A percentile compares a stretch with the other conserved stretches of the same genome.
Conservation (phyloP, 2,888 invertebrate species). For the Anthoptus insignis region DNA sequence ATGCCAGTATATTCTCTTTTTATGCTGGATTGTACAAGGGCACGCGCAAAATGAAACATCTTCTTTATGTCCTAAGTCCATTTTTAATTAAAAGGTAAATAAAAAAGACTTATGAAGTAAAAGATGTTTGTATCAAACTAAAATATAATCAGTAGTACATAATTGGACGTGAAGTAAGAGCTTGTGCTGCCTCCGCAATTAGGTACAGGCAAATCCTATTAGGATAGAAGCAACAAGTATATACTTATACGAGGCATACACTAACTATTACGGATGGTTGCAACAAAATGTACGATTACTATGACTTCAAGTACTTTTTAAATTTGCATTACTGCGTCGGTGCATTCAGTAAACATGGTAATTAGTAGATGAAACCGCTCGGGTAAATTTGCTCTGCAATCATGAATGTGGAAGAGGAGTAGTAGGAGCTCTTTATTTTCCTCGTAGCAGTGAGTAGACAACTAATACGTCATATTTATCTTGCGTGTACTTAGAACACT, state of each 20-base stretch:
- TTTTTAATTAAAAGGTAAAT: no score
- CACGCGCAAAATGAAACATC: no score
- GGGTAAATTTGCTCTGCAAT: conserved; percentile 46
- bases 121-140: no score
- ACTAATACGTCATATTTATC: not conserved
- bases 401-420: not conserved
- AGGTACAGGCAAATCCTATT: conserved; percentile 61
- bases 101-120: no score
- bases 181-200: conserved; percentile 61
- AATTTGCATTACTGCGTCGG: conserved; percentile 68
- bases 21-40: no score
- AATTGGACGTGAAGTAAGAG: no score
- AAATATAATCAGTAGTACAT: no score
- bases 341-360: conserved; percentile 57
- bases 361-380: conserved; percentile 65
- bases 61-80: no score
- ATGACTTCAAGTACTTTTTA: conserved; percentile 65
- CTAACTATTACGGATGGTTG: conserved; percentile 58
- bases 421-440: not conserved
- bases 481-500: not conserved
- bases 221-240: conserved; percentile 63
- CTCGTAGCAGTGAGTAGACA: not conserved
- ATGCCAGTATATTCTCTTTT: no score
- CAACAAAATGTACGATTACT: conserved; percentile 67
- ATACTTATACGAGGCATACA: conserved; percentile 54